Base-by-base conservation (phyloP, 2,888 invertebrate species). In the Eudasyphora cyanicolor region DNA sequence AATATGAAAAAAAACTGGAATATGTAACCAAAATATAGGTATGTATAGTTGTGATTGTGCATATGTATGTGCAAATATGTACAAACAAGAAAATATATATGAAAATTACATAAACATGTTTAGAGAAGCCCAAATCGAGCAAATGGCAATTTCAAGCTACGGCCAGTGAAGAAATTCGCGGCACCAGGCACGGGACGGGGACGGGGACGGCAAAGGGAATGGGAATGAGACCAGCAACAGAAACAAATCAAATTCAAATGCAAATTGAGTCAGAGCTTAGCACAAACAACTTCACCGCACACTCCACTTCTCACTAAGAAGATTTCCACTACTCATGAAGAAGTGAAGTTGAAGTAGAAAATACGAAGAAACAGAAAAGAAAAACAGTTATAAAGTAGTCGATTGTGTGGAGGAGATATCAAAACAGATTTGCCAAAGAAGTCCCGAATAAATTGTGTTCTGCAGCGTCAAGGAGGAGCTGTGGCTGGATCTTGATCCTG, bases 371-470 rank as follows among this genome's bases (percentile, higher is more conserved):
- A 27, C 27, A 14, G 14, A 60, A 29, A 60, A 21, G 12, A 60
- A 60, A 12, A 29, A 7, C 27, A 60, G n/a, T 27, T 60, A 29
- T 60, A 60, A 60, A 60, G 29, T 7, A 29, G 12, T 27, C n/a
- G 45, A 45, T 45, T 45, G 45, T 45, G n/a, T 6, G 2, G 32
- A 32, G n/a, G n/a, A 45, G n/a, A 45, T 45, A 45, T n/a, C 2
- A 45, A 45, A 45, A 45, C 14, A n/a, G 14, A 14, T 12, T 45
- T 45, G 45, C 45, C 2, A 24, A 60, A 60, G 57, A 60, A 29
- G 29, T 12, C 24, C 57, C 24, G 27, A 60, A 60, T 60, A 60
- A 60, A 60, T 27, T 60, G 57, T 60, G n/a, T 60, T 27, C 24
- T 60, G 27, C 14, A n/a, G n/a, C n/a, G 7, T 8, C 27, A 14